A percentile compares a stretch with the other conserved stretches of the same genome.
These are phyloP conservation scores for Chamaea fasciata DNA, from an alignment of 2,113 vertebrate species.

Conservation along the genomic window DNA sequence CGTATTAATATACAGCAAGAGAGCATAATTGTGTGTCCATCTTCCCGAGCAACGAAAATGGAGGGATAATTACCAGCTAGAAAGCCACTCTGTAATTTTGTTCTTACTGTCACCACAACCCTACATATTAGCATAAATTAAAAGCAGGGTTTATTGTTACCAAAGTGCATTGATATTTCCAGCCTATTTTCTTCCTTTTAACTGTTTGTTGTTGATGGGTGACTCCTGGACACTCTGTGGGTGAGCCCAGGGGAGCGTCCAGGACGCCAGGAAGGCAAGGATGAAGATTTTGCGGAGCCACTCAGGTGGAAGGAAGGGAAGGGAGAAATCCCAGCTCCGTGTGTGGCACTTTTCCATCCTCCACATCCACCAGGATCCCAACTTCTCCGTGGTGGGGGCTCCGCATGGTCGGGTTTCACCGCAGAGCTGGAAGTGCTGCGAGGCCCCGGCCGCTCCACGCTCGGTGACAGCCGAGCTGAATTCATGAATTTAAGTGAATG, in stretches of 20 bases:
- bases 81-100: conserved; percentile 89
- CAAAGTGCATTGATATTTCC: conserved; percentile 82
- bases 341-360: neutral
- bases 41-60: conserved; percentile 85
- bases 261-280: neutral
- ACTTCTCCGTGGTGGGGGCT: neutral
- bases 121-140: conserved; percentile 88
- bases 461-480: conserved; percentile 46
- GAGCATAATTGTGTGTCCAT: conserved; percentile 99
- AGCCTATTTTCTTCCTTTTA: conserved; percentile 79
- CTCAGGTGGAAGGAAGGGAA: neutral
- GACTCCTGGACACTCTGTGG: conserved; percentile 76
- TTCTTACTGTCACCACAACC: conserved; percentile 86
- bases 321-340: neutral
- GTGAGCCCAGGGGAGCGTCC: conserved; percentile 47
- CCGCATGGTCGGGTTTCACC: neutral
- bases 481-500: conserved; percentile 67
- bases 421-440: neutral
- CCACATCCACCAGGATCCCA: accelerated
- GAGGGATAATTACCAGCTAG: conserved; percentile 86
- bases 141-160: conserved; percentile 85
- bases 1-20: conserved; percentile 99
- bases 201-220: conserved; percentile 81
- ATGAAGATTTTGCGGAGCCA: neutral
- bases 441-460: neutral